Evolutionary conservation across 2,113 vertebrate genomes (phyloP).

Genomic region (Lepus timidus): DNA sequence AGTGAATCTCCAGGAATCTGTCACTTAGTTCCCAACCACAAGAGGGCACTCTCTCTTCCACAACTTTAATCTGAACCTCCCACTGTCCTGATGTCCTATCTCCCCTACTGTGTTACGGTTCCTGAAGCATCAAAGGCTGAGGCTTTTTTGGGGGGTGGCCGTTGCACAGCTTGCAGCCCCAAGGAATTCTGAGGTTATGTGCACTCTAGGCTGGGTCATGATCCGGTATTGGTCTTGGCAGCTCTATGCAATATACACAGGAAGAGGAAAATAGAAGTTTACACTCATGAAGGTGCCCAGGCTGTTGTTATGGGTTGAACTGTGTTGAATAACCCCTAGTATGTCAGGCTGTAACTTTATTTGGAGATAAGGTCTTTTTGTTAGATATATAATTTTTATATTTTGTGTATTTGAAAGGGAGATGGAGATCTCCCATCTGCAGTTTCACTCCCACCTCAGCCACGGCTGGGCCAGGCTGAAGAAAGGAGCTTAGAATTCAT

Average conservation of each 20-base stretch:
- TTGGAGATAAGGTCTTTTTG: background rate
- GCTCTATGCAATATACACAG: background rate
- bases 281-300: too few species aligned
- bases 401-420: too few species aligned
- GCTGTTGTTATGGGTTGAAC: background rate
- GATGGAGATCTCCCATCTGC: too few species aligned
- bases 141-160: background rate
- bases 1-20: background rate
- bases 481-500: too few species aligned
- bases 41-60: background rate
- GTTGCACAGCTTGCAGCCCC: background rate
- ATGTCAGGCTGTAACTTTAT: background rate
- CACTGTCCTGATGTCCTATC: background rate
- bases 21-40: background rate
- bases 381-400: too few species aligned
- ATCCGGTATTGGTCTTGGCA: background rate
- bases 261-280: background rate
- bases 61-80: slow-evolving; percentile 31
- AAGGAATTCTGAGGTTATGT: slow-evolving; percentile 21
- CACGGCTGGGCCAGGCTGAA: too few species aligned
- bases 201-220: background rate
- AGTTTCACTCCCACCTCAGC: too few species aligned
- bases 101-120: background rate
- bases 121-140: slow-evolving; percentile 6
- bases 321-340: background rate